Percentiles rank a stretch among this genome's conserved stretches.
phyloP scores from a whole-genome alignment of 1,140 invertebrate species.

The Nasonia longicornis region DNA sequence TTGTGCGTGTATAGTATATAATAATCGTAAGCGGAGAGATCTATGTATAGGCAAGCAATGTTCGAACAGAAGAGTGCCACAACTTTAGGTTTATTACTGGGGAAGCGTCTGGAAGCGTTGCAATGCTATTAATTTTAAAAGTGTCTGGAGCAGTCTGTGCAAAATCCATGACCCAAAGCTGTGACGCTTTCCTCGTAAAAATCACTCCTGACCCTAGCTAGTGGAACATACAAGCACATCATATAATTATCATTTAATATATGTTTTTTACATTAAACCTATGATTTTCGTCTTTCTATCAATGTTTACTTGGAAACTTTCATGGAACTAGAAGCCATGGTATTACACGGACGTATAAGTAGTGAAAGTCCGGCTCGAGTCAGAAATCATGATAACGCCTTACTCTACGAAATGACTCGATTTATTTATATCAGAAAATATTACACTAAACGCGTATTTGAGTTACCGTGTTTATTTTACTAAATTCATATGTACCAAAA shows the following conservation, averaged over 20 bases:
- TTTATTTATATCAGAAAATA: too few species aligned
- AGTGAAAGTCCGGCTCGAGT: too few species aligned
- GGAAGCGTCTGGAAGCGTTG: background rate
- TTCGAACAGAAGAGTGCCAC: conserved; percentile 16
- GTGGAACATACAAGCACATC: conserved; percentile 1
- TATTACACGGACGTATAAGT: too few species aligned
- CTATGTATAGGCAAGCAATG: too few species aligned
- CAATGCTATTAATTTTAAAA: conserved; percentile 4
- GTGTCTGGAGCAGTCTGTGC: background rate
- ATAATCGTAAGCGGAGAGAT: background rate
- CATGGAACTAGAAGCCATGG: too few species aligned
- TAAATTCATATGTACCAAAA: background rate
- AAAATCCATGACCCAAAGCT: conserved; percentile 33
- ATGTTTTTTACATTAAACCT: too few species aligned
- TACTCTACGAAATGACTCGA: too few species aligned
- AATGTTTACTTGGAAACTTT: too few species aligned
- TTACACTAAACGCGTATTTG: too few species aligned
- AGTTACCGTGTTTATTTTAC: background rate
- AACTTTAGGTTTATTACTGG: conserved; percentile 36
- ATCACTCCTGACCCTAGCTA: conserved; percentile 10
- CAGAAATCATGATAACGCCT: too few species aligned
- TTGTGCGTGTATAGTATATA: background rate
- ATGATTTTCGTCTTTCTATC: background rate
- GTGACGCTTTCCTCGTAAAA: conserved; percentile 30
- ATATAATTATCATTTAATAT: background rate